Base-by-base conservation (phyloP, 2,888 invertebrate genomes). In the Meganola albula region DNA sequence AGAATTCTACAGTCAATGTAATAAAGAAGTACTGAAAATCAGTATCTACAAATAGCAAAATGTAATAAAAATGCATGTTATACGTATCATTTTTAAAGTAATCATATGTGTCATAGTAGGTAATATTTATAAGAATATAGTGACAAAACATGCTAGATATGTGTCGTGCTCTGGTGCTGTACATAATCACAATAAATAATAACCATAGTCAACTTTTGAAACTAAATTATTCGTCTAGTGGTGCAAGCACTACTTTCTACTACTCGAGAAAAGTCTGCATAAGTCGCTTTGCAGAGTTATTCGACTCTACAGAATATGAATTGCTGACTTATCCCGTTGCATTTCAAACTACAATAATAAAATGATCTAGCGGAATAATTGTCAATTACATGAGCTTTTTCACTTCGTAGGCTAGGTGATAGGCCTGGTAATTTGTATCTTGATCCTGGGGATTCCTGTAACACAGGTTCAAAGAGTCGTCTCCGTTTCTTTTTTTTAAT, bases 371-470 rank as follows among this genome's bases (percentile, higher is more conserved):
- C 76, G 74, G 76, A 77, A 54, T 54, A 77, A 66, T 67, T 71
- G 67, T 67, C 63, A 75, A 95, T 92, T 97, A 98, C 98, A 98
- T 97, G 92, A 98, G 95, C 91, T 98, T 98, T 95, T 98, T 97
- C 91, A 98, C 97, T 96, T 98, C 97, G 92, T 98, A 98, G 91
- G 97, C 97, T 89, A 98, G 95, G 91, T 97, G 97, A 91, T 96
- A 96, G 91, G 96, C 96, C 90, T 96, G 95, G 91, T 96, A 96
- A 90, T 94, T 93, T 87, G 93, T 92, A 90, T 95, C 94, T 90
- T 95, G 93, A 77, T 91, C 92, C 77, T 87, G 88, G 83, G 90
- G 89, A 88, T 91, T 90, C 94, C 95, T 96, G 94, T 90, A 94
- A 94, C 75, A 82, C 88, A 91, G 92, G 88, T 82, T 90, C 87